These are phyloP conservation scores for Alfaro cultratus DNA, from an alignment of 2,797 vertebrate genomes.

Conservation along the genomic window DNA sequence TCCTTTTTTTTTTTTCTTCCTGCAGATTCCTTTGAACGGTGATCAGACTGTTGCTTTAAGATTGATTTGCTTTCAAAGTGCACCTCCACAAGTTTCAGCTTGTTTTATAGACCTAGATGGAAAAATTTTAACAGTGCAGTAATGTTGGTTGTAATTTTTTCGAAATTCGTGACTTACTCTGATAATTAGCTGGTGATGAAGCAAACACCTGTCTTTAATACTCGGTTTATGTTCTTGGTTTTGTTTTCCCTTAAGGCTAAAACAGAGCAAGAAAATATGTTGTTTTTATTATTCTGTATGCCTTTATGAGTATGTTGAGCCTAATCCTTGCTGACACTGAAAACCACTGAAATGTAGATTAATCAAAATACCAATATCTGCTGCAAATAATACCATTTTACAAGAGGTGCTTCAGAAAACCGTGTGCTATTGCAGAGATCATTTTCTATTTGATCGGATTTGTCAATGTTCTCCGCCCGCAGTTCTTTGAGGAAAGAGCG, in stretches of 20 bases:
- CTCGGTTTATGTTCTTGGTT: constrained; percentile 3
- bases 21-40: constrained; percentile 13
- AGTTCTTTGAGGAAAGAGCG: constrained; percentile 94
- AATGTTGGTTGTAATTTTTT: constrained; percentile 9
- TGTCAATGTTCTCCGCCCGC: constrained; percentile 26
- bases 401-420: not conserved
- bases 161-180: constrained; percentile 12
- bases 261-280: not conserved
- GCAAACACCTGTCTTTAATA: not conserved
- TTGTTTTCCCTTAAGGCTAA: not conserved
- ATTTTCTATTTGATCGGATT: not conserved
- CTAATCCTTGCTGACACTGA: not conserved
- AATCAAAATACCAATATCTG: not conserved
- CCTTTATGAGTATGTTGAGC: not conserved
- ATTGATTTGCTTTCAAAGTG: constrained; percentile 46
- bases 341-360: not conserved
- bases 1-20: not conserved
- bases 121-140: constrained; percentile 8
- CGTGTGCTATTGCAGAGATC: not conserved
- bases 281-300: not conserved
- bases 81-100: constrained; percentile 43
- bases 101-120: constrained; percentile 35
- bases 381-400: not conserved
- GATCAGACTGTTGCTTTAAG: constrained; percentile 31
- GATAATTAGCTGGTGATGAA: not conserved